Conservation (phyloP, 2,797 vertebrate species). For the Coendou prehensilis region DNA sequence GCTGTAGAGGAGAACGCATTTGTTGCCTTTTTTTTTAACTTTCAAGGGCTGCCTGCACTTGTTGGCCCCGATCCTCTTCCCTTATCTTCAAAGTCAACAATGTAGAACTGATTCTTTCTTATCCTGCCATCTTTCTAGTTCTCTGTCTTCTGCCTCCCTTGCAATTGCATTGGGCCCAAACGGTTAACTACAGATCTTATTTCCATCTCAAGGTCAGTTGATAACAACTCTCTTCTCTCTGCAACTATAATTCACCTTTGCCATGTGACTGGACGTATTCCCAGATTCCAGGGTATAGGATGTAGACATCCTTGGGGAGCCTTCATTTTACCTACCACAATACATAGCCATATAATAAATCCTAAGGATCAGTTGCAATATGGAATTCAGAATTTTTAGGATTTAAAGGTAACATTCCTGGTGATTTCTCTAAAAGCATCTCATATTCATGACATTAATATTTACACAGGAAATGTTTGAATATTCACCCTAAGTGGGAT, state of each 20-base stretch:
- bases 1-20: not conserved
- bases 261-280: not conserved
- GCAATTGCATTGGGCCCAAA: not conserved
- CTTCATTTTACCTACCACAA: not conserved
- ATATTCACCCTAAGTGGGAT: constrained; percentile 50
- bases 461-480: constrained; percentile 15
- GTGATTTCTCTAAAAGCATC: not conserved
- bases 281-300: not conserved
- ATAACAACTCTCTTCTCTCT: not conserved
- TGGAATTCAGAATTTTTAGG: not conserved
- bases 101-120: not conserved
- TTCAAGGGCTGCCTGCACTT: not conserved
- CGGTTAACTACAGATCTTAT: not conserved
- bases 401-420: not conserved
- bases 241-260: not conserved
- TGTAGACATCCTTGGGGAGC: not conserved
- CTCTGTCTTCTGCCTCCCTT: not conserved
- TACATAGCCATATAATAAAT: not conserved
- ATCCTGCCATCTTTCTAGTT: not conserved
- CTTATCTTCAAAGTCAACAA: not conserved
- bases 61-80: not conserved
- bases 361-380: not conserved
- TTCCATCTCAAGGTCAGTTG: not conserved
- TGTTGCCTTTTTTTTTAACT: not conserved
- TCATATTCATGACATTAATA: constrained; percentile 33